Evolutionary conservation across 2,888 invertebrate genomes (phyloP).

Genomic region (Drosophila barbarae): DNA sequence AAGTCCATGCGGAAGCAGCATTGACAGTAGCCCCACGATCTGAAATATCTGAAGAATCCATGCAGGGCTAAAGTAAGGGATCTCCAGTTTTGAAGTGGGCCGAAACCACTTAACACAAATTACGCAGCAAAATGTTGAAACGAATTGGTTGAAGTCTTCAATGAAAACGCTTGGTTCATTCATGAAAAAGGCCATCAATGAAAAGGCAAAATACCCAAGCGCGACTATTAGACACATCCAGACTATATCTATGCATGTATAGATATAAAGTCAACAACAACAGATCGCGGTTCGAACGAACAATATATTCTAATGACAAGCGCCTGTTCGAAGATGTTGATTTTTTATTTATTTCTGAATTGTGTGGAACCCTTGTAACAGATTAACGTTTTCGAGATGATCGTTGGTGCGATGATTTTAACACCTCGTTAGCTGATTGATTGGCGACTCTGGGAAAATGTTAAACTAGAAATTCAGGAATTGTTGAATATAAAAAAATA

Average conservation of each 20-base stretch:
- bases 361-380: conserved; percentile 44
- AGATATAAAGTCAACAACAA: conserved; percentile 61
- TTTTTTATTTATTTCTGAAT: background rate
- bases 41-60: background rate
- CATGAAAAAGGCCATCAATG: conserved; percentile 60
- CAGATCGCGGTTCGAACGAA: conserved; percentile 45
- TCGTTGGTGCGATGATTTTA: conserved; percentile 65
- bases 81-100: conserved; percentile 64
- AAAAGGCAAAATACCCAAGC: conserved; percentile 51
- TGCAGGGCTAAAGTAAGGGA: conserved; percentile 21
- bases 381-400: conserved; percentile 55
- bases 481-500: background rate
- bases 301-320: conserved; percentile 76
- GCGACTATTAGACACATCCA: conserved; percentile 51
- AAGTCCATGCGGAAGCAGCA: conserved; percentile 54
- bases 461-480: background rate
- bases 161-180: conserved; percentile 58
- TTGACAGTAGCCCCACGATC: conserved; percentile 10
- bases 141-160: conserved; percentile 71
- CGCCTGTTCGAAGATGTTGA: conserved; percentile 38
- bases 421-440: conserved; percentile 72
- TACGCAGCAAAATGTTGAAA: conserved; percentile 77
- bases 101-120: conserved; percentile 78
- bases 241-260: conserved; percentile 24
- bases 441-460: conserved; percentile 28